Evolutionary conservation across 2,113 vertebrate genomes (phyloP), one percentile per base, ranked within the genome.

Genomic region (Atlantisia rogersi): DNA sequence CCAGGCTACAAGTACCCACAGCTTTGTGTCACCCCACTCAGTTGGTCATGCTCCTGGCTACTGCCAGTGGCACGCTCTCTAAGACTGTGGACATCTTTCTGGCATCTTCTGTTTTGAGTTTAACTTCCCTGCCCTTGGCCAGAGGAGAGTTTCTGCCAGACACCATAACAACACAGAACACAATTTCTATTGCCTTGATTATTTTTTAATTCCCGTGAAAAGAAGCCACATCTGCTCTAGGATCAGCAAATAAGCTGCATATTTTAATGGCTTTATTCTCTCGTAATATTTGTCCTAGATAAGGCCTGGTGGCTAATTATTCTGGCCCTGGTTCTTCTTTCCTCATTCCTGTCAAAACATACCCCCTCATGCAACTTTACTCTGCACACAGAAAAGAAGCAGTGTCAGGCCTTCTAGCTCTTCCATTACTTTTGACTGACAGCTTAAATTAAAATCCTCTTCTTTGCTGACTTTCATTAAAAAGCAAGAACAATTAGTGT

Each of bases 351-450:
- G 26, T 46, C 83, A 40, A 75, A 81, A 64, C 20, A 56, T 44
- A 60, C 2, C 4, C 56, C 29, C 26, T 70, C 62, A 78, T 5
- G 3, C 20, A 92, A 32, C 67, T 93, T 90, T 81, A 83, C 85
- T 71, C 65, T 92, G 62, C 75, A 81, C 22, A 53, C 8, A 73
- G 82, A 60, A 67, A 80, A 86, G 46, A 29, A 88, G 89, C 68
- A 31, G 50, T 15, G 56, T 90, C 85, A 92, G 79, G 73, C 68
- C 62, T 94, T 92, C 56, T 64, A 37, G 35, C 32, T 78, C 58
- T 83, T 93, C 73, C 46, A 86, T 83, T 95, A 78, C 59, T 85
- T 92, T 92, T 95, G 86, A 77, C 59, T 90, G 84, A 74, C 82
- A 88, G 59, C 11, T 59, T 93, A 83, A 88, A 91, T 91, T 82